Percentiles rank a stretch among this genome's conserved stretches.
These are phyloP conservation scores for Pachyrhynchus sulphureomaculatus DNA, from an alignment of 1,140 invertebrate species.

Conservation along the genomic window DNA sequence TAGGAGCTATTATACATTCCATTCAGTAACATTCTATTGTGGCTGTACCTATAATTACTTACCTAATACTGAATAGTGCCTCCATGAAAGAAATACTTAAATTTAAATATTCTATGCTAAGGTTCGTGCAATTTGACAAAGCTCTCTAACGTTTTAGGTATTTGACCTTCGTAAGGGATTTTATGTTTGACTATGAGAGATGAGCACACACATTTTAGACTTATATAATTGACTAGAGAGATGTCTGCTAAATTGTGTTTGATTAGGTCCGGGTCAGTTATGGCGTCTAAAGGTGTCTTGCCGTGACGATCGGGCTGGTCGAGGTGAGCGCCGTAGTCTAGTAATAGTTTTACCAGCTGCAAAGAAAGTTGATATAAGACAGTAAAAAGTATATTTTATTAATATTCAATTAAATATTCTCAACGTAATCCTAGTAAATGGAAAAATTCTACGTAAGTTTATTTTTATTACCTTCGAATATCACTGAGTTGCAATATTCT, in stretches of 20 bases:
- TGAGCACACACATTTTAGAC: constrained; percentile 75
- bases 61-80: no score
- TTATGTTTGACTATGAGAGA: constrained; percentile 65
- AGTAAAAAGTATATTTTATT: no score
- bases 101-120: not conserved
- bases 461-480: no score
- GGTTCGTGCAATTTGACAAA: constrained; percentile 63
- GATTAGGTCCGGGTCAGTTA: constrained; percentile 56
- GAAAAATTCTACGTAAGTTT: no score
- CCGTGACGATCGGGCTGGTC: constrained; percentile 71
- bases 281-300: constrained; percentile 39
- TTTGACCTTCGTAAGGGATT: constrained; percentile 60
- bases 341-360: constrained; percentile 68
- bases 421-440: no score
- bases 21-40: no score
- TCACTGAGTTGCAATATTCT: no score
- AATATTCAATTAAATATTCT: no score
- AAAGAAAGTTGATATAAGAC: no score
- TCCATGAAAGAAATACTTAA: no score
- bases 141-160: constrained; percentile 62
- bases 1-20: no score
- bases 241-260: constrained; percentile 60
- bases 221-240: constrained; percentile 68
- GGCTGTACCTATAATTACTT: no score
- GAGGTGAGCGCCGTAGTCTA: constrained; percentile 78